Base-by-base conservation (phyloP, 2,113 vertebrate species). In the Lanius ludovicianus region DNA sequence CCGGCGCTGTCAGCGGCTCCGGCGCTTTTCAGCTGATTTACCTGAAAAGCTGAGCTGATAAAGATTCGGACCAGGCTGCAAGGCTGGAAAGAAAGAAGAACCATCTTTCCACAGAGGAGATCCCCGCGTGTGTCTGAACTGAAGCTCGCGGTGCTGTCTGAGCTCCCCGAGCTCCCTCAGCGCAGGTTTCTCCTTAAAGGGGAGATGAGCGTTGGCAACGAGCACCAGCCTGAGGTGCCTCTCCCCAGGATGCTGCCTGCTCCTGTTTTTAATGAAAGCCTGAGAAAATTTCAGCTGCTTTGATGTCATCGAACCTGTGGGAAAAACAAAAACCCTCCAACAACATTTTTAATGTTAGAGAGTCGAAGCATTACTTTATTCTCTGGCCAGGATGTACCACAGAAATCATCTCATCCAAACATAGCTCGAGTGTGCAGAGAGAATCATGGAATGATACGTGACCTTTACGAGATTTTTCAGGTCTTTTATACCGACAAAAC, bases 41-140 rank as follows among this genome's bases (percentile, higher is more conserved):
- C 99, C 98, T 97, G 98, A 96, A 87, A 96, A 0, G 93, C 83
- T 73, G 98, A 98, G 96, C 98, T 98, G 97, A 98, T 86, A 96
- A 98, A 99, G 49, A 98, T 93, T 63, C 93, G 41, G 89, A 98
- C 96, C 8, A 97, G 96, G 47, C 95, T 98, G 96, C 97, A 97
- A 5, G 63, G 76, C 27, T 95, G 95, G 15, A 11, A 70, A 5
- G 89, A 96, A 21, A 93, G 62, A 47, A 84, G 74, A 44, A 74
- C 60, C 42, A 84, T 55, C 92, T 91, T 96, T 24, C 97, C 96
- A 20, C 33, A 46, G 67, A 97, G 96, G 14, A 96, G 91, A 49
- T 94, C 64, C 67, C 4, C 27, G 35, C 0, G 4, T 71, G 87
- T 86, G 11, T 73, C 83, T 3, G 74, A 65, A 8, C 67, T 77